These are phyloP conservation scores for Spialia ferax DNA, from an alignment of 2,888 invertebrate species.

Conservation along the genomic window DNA sequence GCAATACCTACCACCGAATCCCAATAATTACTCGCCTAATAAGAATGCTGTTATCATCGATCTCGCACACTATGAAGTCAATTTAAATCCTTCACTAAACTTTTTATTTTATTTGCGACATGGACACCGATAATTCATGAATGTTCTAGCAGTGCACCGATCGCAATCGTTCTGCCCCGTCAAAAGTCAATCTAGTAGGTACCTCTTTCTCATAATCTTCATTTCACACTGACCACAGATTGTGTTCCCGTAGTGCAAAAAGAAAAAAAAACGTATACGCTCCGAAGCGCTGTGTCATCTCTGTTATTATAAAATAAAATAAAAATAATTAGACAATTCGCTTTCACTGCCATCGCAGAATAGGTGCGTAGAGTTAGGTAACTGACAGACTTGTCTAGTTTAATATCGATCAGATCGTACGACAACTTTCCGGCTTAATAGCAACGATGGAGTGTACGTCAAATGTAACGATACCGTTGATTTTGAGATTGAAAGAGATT, in stretches of 20 bases:
- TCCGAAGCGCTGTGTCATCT: conserved; percentile 76
- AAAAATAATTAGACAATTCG: conserved; percentile 79
- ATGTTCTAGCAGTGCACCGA: conserved; percentile 48
- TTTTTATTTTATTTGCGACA: conserved; percentile 47
- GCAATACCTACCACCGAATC: conserved; percentile 45
- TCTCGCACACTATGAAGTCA: conserved; percentile 46
- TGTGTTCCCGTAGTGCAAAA: conserved; percentile 53
- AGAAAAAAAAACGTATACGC: conserved; percentile 47
- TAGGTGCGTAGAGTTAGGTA: conserved; percentile 76
- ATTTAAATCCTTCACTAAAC: conserved; percentile 49
- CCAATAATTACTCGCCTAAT: conserved; percentile 50
- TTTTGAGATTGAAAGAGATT: conserved; percentile 14
- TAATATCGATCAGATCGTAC: conserved; percentile 70
- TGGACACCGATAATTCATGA: conserved; percentile 51
- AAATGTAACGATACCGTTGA: conserved; percentile 16
- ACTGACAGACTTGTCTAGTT: conserved; percentile 68
- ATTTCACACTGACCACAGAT: conserved; percentile 58
- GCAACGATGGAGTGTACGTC: conserved; percentile 43
- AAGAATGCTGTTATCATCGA: conserved; percentile 49
- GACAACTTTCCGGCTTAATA: conserved; percentile 73
- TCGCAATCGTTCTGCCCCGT: conserved; percentile 50
- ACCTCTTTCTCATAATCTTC: conserved; percentile 63
- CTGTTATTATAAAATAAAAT: conserved; percentile 65
- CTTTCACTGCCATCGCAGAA: conserved; percentile 75
- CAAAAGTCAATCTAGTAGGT: conserved; percentile 65